A percentile compares a stretch with the other conserved stretches of the same genome.
phyloP scores from a whole-genome alignment of 2,797 vertebrate genomes.

The Aulostomus chinensis region DNA sequence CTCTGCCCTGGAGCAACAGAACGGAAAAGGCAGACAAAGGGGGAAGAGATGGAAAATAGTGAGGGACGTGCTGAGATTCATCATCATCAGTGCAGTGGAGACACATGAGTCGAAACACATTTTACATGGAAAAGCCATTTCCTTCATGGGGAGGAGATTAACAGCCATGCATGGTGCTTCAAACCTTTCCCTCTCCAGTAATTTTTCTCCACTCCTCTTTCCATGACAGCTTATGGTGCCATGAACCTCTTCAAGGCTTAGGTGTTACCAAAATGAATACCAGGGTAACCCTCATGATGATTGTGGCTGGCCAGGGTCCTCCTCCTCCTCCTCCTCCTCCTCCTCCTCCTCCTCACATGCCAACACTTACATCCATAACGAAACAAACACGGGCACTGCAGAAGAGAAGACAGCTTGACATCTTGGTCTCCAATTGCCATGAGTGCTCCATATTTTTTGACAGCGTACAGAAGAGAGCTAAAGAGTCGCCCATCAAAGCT shows the following conservation, averaged over 20 bases:
- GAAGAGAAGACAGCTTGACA: constrained; percentile 38
- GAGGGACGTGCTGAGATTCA: constrained; percentile 62
- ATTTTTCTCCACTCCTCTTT: constrained; percentile 8
- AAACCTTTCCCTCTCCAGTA: constrained; percentile 12
- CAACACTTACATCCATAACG: constrained; percentile 17
- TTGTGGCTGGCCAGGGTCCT: constrained; percentile 1
- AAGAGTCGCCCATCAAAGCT: constrained; percentile 28
- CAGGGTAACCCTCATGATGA: constrained; percentile 9
- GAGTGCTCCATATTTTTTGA: constrained; percentile 34
- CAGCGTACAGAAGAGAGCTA: constrained; percentile 11
- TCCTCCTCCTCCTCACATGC: too few species aligned
- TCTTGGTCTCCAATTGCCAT: constrained; percentile 35
- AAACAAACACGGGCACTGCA: constrained; percentile 12
- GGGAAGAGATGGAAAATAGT: constrained; percentile 1
- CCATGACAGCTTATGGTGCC: constrained; percentile 10
- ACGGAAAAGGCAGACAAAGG: constrained; percentile 25
- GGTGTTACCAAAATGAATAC: constrained; percentile 35
- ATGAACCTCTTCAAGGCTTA: constrained; percentile 12
- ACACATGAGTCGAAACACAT: constrained; percentile 48
- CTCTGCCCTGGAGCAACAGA: constrained; percentile 55
- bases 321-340: too few species aligned
- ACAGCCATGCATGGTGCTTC: constrained; percentile 32
- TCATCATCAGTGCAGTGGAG: constrained; percentile 57
- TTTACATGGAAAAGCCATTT: constrained; percentile 66
- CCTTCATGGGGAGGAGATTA: constrained; percentile 59